A percentile compares a stretch with the other conserved stretches of the same genome.
phyloP scores from a whole-genome alignment of 2,797 vertebrate species.

The Notoglanidium macrostoma region DNA sequence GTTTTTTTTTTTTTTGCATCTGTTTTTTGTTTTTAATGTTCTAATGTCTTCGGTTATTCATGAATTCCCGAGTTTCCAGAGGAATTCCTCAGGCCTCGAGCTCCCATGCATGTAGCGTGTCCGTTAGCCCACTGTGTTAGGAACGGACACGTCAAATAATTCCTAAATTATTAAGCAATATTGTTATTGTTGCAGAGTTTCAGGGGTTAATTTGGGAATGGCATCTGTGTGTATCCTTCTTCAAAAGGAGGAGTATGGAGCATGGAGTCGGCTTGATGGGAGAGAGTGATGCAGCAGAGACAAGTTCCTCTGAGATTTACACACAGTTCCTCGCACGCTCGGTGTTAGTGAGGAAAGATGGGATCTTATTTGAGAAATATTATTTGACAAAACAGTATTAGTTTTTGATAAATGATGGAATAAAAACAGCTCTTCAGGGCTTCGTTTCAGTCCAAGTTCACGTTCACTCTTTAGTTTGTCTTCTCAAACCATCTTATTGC shows the following conservation, averaged over 20 bases:
- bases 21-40: not conserved
- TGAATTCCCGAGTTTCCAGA: not conserved
- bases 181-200: no score
- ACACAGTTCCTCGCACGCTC: not conserved
- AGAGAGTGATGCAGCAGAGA: not conserved
- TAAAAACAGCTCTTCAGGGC: conserved; percentile 23
- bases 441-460: conserved; percentile 10
- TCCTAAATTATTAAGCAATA: not conserved
- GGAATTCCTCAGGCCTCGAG: not conserved
- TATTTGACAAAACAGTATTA: conserved; percentile 23
- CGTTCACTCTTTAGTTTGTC: not conserved
- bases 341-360: not conserved
- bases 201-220: not conserved
- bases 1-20: not conserved
- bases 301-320: not conserved
- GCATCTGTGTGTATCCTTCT: not conserved
- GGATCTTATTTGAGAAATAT: conserved; percentile 23
- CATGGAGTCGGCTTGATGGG: not conserved
- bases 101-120: not conserved
- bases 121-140: not conserved
- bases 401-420: conserved; percentile 28
- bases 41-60: not conserved
- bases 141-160: not conserved
- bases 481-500: not conserved
- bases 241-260: no score